Conservation (phyloP, 2,797 vertebrate species). For the Helostoma temminkii region DNA sequence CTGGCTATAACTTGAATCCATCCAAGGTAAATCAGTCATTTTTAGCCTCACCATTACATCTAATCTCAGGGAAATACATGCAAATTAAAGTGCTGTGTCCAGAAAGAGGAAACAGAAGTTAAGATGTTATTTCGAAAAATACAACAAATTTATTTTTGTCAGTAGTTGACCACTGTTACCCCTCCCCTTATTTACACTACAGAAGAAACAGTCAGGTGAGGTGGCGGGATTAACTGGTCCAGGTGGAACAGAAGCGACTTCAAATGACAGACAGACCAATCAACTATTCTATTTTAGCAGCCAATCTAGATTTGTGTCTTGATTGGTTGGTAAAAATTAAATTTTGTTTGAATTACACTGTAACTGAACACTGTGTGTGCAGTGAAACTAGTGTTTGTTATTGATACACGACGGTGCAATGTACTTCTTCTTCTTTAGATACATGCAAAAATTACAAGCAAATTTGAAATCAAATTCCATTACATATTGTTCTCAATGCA, state of each 20-base stretch:
- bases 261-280: not conserved
- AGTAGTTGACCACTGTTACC: conserved; percentile 17
- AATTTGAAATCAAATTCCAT: too few species aligned
- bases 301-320: not conserved
- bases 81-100: conserved; percentile 44
- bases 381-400: not conserved
- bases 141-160: conserved; percentile 49
- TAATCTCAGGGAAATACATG: conserved; percentile 34
- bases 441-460: too few species aligned
- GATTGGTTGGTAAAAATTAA: conserved; percentile 22
- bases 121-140: conserved; percentile 51
- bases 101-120: conserved; percentile 32
- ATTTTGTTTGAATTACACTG: conserved; percentile 1
- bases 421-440: conserved; percentile 28
- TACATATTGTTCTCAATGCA: too few species aligned
- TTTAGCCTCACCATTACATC: conserved; percentile 43
- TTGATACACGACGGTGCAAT: not conserved
- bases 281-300: too few species aligned
- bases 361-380: not conserved
- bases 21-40: conserved; percentile 44
- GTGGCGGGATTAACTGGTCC: conserved; percentile 39
- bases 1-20: not conserved
- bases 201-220: conserved; percentile 26
- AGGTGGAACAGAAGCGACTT: conserved; percentile 35
- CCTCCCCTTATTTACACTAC: conserved; percentile 33